These are phyloP conservation scores for Fulmarus glacialis DNA, from an alignment of 2,113 vertebrate genomes.

Conservation along the genomic window DNA sequence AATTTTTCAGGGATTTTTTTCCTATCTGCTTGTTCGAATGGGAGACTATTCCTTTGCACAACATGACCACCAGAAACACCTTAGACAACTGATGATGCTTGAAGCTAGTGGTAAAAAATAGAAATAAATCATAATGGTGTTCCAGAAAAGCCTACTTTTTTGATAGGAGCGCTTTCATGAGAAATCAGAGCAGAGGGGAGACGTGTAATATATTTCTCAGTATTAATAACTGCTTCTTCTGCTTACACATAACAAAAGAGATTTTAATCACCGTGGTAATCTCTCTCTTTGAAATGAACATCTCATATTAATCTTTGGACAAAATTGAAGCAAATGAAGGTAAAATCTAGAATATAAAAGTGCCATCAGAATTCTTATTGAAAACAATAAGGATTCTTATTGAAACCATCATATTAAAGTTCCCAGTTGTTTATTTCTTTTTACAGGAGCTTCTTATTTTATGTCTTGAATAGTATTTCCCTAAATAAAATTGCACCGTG, in stretches of 20 bases:
- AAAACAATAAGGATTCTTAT: not conserved
- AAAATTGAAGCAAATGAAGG: slow-evolving; percentile 46
- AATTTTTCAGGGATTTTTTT: not conserved
- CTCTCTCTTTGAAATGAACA: slow-evolving; percentile 44
- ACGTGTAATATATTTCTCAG: not conserved
- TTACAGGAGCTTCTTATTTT: slow-evolving; percentile 51
- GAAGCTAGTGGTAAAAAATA: not conserved
- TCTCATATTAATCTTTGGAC: slow-evolving; percentile 46
- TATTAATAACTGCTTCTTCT: slow-evolving; percentile 57
- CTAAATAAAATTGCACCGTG: slow-evolving; percentile 67
- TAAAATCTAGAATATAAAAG: slow-evolving; percentile 54
- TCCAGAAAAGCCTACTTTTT: not conserved
- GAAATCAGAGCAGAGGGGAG: not conserved
- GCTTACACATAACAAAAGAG: slow-evolving; percentile 55
- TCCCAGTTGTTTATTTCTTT: slow-evolving; percentile 51
- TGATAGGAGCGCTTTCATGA: not conserved
- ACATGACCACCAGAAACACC: not conserved
- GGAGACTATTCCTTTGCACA: not conserved
- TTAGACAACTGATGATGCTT: not conserved
- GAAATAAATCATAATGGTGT: not conserved
- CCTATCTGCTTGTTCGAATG: not conserved
- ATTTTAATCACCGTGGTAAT: slow-evolving; percentile 54
- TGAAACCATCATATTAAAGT: slow-evolving; percentile 36
- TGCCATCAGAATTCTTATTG: not conserved
- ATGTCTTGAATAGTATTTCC: slow-evolving; percentile 61